Conservation (phyloP, 1,140 invertebrate genomes). For the Pogonognathellus flavescens region DNA sequence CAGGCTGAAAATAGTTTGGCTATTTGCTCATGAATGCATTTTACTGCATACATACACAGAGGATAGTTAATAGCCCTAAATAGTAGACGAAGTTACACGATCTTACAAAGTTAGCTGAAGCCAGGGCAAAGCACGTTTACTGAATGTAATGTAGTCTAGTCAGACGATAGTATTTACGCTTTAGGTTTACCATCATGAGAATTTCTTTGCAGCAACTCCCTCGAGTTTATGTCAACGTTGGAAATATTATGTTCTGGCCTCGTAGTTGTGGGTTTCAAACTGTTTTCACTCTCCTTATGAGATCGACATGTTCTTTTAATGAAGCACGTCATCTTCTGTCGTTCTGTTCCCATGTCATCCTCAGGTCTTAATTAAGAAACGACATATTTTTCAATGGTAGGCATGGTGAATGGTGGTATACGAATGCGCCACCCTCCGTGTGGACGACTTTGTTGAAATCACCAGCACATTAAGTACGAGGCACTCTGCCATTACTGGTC, state of each 20-base stretch:
- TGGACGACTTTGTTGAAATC: neutral
- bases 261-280: neutral
- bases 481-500: neutral
- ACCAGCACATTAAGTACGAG: neutral
- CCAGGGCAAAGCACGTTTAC: neutral
- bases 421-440: no score
- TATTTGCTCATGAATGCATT: constrained; percentile 38
- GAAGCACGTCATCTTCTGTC: constrained; percentile 40
- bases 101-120: neutral
- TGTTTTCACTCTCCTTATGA: constrained; percentile 30
- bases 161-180: neutral
- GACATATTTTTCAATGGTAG: neutral
- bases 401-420: neutral
- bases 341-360: constrained; percentile 50
- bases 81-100: neutral
- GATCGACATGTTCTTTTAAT: constrained; percentile 52
- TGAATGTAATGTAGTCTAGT: neutral
- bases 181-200: constrained; percentile 4
- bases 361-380: constrained; percentile 47
- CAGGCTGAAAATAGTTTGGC: constrained; percentile 54
- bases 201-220: constrained; percentile 13
- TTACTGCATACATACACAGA: neutral
- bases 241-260: neutral
- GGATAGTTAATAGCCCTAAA: constrained; percentile 6
- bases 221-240: neutral